These are phyloP conservation scores for Calameuta pallipes DNA, from an alignment of 2,888 invertebrate genomes.

Conservation along the genomic window DNA sequence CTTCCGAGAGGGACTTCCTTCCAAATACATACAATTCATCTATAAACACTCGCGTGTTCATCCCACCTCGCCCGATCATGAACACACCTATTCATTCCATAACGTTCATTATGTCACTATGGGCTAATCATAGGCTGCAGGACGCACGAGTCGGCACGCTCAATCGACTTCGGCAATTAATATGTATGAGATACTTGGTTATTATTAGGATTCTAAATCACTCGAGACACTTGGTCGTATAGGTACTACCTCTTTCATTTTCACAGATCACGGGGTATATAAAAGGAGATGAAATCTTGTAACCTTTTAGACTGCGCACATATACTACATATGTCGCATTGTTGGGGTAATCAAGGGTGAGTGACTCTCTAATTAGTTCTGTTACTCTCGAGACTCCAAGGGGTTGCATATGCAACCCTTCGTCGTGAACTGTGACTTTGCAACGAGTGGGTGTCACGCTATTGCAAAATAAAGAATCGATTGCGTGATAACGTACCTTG, in stretches of 20 bases:
- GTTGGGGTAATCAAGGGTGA: conserved; percentile 29
- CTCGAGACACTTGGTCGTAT: not conserved
- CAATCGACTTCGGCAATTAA: not conserved
- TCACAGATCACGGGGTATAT: not conserved
- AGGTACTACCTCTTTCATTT: not conserved
- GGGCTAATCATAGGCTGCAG: conserved; percentile 11
- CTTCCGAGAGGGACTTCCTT: conserved; percentile 63
- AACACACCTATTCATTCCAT: conserved; percentile 8
- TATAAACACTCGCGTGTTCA: not conserved
- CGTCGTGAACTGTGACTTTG: not conserved
- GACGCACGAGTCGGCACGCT: not conserved
- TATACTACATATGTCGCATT: not conserved
- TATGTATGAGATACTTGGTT: not conserved
- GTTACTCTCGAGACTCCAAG: conserved; percentile 43
- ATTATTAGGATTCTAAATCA: not conserved
- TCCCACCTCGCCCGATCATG: conserved; percentile 10
- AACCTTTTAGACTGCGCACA: not conserved
- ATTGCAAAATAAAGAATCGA: not conserved
- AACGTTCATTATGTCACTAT: conserved; percentile 35
- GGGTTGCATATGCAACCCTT: conserved; percentile 20
- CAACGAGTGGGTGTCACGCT: not conserved
- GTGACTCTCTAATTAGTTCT: conserved; percentile 52
- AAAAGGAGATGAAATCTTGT: not conserved
- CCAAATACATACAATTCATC: conserved; percentile 45
- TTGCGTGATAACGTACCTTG: not conserved